A percentile compares a stretch with the other conserved stretches of the same genome.
These are phyloP conservation scores for Triplophysa yarkandensis DNA, from an alignment of 2,797 vertebrate species.

Conservation along the genomic window DNA sequence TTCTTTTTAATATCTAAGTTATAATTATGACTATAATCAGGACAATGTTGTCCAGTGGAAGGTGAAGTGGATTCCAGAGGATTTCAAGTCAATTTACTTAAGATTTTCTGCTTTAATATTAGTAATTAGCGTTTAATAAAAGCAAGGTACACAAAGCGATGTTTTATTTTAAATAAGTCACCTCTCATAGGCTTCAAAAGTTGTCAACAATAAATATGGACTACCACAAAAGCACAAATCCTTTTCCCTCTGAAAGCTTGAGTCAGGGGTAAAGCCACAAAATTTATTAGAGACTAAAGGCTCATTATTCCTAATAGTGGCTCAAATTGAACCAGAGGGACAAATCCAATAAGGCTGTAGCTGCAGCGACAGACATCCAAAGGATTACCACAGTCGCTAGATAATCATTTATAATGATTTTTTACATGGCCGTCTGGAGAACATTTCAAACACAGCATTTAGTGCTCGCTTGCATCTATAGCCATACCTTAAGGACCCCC, in stretches of 20 bases:
- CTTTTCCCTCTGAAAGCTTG: slow-evolving; percentile 20
- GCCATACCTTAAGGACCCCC: slow-evolving; percentile 24
- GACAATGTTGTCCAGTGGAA: too few species aligned
- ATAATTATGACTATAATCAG: too few species aligned
- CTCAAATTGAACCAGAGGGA: slow-evolving; percentile 53
- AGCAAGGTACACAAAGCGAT: too few species aligned
- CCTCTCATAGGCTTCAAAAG: too few species aligned
- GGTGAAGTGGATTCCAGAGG: too few species aligned
- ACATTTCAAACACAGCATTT: slow-evolving; percentile 31
- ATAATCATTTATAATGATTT: slow-evolving; percentile 41
- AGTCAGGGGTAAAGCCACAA: slow-evolving; percentile 44
- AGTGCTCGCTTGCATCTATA: background rate
- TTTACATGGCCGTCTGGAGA: slow-evolving; percentile 28
- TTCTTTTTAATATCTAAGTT: too few species aligned
- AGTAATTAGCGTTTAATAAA: too few species aligned
- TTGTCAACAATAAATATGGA: too few species aligned
- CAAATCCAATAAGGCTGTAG: slow-evolving; percentile 53
- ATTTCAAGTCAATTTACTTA: too few species aligned
- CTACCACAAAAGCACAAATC: slow-evolving; percentile 21
- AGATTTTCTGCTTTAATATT: too few species aligned
- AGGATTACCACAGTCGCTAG: slow-evolving; percentile 46
- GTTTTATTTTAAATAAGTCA: too few species aligned
- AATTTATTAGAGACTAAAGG: slow-evolving; percentile 54
- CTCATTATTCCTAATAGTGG: slow-evolving; percentile 58
- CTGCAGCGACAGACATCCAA: slow-evolving; percentile 37